Evolutionary conservation across 2,888 invertebrate species (phyloP), one percentile per base, ranked within the genome.

Genomic region (Drosophila affinis): DNA sequence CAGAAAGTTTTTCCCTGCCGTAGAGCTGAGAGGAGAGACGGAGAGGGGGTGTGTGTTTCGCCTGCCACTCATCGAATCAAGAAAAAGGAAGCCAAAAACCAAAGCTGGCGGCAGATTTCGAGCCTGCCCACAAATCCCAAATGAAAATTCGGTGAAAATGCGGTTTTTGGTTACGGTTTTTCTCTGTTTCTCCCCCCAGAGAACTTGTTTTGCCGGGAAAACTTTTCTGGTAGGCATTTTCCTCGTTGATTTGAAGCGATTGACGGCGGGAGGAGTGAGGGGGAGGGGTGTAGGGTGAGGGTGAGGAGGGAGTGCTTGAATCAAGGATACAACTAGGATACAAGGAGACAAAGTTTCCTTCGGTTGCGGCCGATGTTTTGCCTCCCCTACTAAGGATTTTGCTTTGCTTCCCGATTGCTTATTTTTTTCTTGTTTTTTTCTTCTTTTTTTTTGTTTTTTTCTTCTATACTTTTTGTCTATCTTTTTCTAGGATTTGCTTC

Each of bases 161-260:
- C 83, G 89, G 89, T 89, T 88, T 78, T 72, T 39, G 89, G 88
- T 89, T 89, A 88, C 88, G 89, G 88, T 88, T 83, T 89, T 88
- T 88, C 84, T 81, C 88, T 88, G 88, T 88, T 89, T 45, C 53
- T 56, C 62, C 45, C 32, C 62, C 70, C 49, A 60, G 32, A 57
- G 64, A 78, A 62, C 71, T 82, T 87, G 82, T 77, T 46, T 45
- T 67, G 24, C 56, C 27, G 72, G 84, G 77, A 87, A 65, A 87
- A 83, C 58, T 88, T 88, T 76, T 71, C 14, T 2, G 14, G 79
- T 81, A 87, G 87, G 88, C 87, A 87, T 79, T 89, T 80, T 76
- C 39, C 39, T 39, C 39, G 80, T 76, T 85, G 78, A 80, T 83
- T 85, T 81, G 72, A 70, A 76, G 71, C 79, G 60, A 67, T 32